These are phyloP conservation scores for Rousettus madagascariensis DNA, from an alignment of 2,797 vertebrate genomes.

Conservation along the genomic window DNA sequence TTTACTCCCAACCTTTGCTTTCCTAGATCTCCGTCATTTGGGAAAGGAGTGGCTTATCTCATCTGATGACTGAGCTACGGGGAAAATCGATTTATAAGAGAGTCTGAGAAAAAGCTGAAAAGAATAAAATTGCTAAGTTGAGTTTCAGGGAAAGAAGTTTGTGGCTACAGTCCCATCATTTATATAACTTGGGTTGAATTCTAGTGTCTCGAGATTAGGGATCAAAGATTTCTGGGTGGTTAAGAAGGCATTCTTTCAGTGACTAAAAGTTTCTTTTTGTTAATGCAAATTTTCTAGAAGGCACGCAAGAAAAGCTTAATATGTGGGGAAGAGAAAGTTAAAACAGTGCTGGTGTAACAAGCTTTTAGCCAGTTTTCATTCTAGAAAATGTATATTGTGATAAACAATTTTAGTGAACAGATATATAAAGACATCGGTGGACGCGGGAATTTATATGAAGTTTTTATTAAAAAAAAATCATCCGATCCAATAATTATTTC, in stretches of 20 bases:
- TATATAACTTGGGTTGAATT: background rate
- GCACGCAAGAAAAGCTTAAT: background rate
- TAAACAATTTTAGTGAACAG: too few species aligned
- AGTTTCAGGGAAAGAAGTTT: background rate
- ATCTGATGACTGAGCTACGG: background rate
- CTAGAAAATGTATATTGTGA: background rate
- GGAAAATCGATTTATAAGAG: background rate
- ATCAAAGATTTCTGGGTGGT: too few species aligned
- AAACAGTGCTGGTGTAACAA: background rate
- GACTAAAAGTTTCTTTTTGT: background rate
- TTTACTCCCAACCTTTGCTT: background rate
- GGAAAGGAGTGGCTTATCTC: background rate
- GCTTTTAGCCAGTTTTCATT: background rate
- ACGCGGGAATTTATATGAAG: background rate
- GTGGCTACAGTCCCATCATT: rapidly evolving
- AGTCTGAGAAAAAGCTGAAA: background rate
- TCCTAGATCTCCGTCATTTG: background rate
- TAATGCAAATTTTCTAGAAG: background rate
- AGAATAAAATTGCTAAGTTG: too few species aligned
- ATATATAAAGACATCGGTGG: rapidly evolving
- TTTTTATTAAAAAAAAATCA: background rate
- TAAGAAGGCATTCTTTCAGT: background rate
- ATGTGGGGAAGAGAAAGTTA: background rate
- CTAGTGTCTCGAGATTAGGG: background rate
- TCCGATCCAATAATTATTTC: background rate